phyloP scores from a whole-genome alignment of 2,113 vertebrate genomes.

The Psephotus haematonotus region DNA sequence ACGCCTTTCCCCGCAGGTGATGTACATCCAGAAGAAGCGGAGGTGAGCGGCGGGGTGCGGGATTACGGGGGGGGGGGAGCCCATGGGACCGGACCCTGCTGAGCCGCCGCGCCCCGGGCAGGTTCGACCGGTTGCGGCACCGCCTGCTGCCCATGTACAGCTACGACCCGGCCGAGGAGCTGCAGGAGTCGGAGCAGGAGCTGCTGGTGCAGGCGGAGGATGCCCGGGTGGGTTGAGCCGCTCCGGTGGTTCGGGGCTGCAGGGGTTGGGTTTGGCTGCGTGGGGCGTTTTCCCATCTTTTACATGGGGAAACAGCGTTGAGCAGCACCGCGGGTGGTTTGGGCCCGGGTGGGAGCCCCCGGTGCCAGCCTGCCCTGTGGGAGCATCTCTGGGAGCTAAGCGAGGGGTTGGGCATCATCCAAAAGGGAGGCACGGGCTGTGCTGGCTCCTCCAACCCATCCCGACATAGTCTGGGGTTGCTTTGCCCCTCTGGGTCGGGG shows the following conservation, averaged over 20 bases:
- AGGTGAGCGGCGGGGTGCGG: conserved; percentile 75
- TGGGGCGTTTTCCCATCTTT: neutral
- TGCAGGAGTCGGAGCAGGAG: conserved; percentile 90
- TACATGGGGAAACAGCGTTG: accelerated
- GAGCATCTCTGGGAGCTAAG: neutral
- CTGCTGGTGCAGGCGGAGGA: conserved; percentile 87
- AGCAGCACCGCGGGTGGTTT: neutral
- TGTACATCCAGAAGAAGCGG: conserved; percentile 89
- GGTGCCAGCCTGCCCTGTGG: neutral
- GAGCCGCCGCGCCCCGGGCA: neutral
- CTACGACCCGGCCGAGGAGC: conserved; percentile 92
- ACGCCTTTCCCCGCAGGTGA: conserved; percentile 71
- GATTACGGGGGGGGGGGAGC: too few relatives aligned
- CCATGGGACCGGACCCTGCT: neutral
- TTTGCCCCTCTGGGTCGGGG: neutral
- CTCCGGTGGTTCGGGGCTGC: accelerated
- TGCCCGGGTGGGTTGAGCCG: conserved; percentile 82
- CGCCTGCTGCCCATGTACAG: conserved; percentile 93
- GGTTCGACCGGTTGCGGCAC: conserved; percentile 90
- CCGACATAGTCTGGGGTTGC: accelerated
- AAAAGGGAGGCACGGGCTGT: neutral
- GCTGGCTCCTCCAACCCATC: neutral
- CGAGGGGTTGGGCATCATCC: neutral
- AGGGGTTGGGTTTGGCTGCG: neutral
- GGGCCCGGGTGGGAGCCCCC: neutral